phyloP scores from a whole-genome alignment of 2,888 invertebrate genomes.

The Acleris emargana region DNA sequence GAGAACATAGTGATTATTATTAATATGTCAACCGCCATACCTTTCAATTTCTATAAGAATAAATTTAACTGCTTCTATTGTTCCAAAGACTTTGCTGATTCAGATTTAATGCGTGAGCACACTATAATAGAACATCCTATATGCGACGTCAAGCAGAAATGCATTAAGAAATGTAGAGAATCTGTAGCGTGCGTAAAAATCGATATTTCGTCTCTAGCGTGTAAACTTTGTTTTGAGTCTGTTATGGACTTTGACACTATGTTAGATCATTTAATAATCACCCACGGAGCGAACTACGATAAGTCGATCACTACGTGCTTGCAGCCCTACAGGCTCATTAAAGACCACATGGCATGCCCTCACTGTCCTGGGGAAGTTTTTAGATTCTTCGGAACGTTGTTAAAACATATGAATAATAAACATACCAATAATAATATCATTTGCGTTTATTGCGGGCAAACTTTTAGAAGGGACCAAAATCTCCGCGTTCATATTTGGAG shows the following conservation, averaged over 20 bases:
- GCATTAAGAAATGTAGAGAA: conserved; percentile 73
- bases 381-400: conserved; percentile 71
- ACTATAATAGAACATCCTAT: conserved; percentile 69
- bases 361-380: conserved; percentile 70
- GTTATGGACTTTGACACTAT: conserved; percentile 63
- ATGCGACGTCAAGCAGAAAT: conserved; percentile 71
- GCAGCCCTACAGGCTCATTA: conserved; percentile 69
- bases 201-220: conserved; percentile 68
- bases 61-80: conserved; percentile 79
- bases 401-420: conserved; percentile 74
- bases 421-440: conserved; percentile 77
- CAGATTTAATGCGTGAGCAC: conserved; percentile 70
- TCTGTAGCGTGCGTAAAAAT: conserved; percentile 77
- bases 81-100: conserved; percentile 74
- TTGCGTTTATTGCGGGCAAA: conserved; percentile 75
- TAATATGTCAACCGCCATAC: conserved; percentile 78
- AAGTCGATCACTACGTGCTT: conserved; percentile 71
- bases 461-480: conserved; percentile 74
- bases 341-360: conserved; percentile 74
- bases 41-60: conserved; percentile 77
- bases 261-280: conserved; percentile 68
- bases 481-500: conserved; percentile 75
- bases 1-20: conserved; percentile 73
- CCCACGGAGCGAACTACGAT: conserved; percentile 72
- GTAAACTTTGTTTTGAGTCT: conserved; percentile 72